Evolutionary conservation across 35 echinoderm and acorn worm genomes (phyloP).

Genomic region (Hemicentrotus pulcherrimus): DNA sequence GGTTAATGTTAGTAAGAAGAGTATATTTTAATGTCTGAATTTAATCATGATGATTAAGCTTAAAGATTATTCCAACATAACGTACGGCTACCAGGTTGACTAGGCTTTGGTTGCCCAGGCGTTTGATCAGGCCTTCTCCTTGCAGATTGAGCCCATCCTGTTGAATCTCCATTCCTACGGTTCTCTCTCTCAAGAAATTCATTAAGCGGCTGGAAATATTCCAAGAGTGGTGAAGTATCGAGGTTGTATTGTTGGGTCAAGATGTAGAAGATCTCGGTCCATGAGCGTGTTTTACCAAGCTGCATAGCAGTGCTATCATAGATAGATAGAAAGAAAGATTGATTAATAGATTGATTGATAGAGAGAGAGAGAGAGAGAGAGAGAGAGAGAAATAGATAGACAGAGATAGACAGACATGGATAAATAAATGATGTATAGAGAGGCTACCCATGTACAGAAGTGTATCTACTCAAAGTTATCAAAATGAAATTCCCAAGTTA

Average conservation of each 20-base stretch:
- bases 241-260: neutral
- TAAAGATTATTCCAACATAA: neutral
- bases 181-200: neutral
- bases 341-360: neutral
- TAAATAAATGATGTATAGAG: no score
- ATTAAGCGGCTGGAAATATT: slow-evolving; percentile 32
- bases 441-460: no score
- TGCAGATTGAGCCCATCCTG: neutral
- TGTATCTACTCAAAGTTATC: no score
- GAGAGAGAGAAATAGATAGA: no score
- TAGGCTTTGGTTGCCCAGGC: neutral
- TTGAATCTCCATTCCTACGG: neutral
- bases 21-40: no score
- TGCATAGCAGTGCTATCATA: neutral
- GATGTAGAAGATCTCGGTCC: slow-evolving; percentile 27
- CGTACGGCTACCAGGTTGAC: neutral
- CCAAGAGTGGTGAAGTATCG: neutral
- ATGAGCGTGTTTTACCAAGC: neutral
- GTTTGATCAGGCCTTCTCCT: neutral
- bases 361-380: no score
- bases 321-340: neutral
- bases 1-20: no score
- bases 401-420: no score
- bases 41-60: neutral
- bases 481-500: no score